phyloP scores from a whole-genome alignment of 2,113 vertebrate genomes.

The Sula dactylatra region DNA sequence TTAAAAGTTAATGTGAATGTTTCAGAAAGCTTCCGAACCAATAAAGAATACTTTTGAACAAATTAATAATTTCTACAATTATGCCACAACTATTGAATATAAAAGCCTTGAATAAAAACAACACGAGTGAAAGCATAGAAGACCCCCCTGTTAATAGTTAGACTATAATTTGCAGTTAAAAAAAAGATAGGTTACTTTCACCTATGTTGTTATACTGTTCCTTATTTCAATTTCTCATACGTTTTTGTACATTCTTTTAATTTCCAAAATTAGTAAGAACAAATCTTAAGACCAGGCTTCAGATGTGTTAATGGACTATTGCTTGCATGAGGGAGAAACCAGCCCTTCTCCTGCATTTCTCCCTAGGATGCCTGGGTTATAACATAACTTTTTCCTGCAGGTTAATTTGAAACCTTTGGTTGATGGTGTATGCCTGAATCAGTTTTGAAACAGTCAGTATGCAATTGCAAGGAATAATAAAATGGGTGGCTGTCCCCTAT shows the following conservation, averaged over 20 bases:
- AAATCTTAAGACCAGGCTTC: not conserved
- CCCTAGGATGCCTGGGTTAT: not conserved
- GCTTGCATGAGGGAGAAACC: not conserved
- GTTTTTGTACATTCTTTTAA: not conserved
- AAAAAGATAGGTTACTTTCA: not conserved
- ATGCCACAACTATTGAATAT: not conserved
- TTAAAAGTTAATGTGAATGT: not conserved
- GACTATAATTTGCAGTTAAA: not conserved
- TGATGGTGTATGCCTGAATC: not conserved
- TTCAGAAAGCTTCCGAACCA: not conserved
- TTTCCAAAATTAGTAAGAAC: not conserved
- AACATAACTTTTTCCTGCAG: not conserved
- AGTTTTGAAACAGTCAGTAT: not conserved
- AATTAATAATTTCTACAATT: not conserved
- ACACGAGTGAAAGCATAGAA: not conserved
- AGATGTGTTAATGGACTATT: not conserved
- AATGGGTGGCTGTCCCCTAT: not conserved
- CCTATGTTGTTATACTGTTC: not conserved
- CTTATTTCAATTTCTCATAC: not conserved
- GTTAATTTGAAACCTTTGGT: not conserved
- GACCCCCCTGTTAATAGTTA: not conserved
- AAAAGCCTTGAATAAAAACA: not conserved
- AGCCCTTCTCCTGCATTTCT: not conserved
- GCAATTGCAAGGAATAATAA: not conserved
- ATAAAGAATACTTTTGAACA: not conserved